phyloP scores from a whole-genome alignment of 2,888 invertebrate species.

The Morpho achilles region DNA sequence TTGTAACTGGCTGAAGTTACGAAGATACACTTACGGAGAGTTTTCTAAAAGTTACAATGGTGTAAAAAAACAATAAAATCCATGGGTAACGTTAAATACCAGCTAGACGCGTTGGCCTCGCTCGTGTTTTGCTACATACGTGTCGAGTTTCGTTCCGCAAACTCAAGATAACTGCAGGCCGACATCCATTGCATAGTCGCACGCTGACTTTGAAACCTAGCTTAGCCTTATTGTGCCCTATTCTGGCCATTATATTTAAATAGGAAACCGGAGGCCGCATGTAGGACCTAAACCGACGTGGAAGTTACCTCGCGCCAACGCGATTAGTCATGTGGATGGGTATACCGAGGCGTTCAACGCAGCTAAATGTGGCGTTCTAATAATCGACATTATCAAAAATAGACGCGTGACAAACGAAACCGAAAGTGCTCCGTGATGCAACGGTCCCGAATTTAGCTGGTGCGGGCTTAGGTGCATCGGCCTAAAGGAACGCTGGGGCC shows the following conservation, averaged over 20 bases:
- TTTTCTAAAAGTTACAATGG: too few relatives aligned
- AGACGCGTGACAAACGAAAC: constrained; percentile 76
- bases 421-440: constrained; percentile 77
- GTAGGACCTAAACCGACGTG: constrained; percentile 48
- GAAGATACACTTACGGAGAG: too few relatives aligned
- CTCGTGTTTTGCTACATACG: constrained; percentile 56
- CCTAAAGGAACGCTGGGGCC: constrained; percentile 55
- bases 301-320: constrained; percentile 46
- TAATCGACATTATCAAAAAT: constrained; percentile 77
- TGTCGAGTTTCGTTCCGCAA: constrained; percentile 76
- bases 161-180: constrained; percentile 64
- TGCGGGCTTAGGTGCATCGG: constrained; percentile 67
- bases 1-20: too few relatives aligned
- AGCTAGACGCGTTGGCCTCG: constrained; percentile 51
- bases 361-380: constrained; percentile 71
- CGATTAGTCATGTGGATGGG: constrained; percentile 47
- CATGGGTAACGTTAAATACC: background rate
- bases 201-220: constrained; percentile 55
- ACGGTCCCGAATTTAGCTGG: constrained; percentile 73
- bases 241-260: constrained; percentile 60
- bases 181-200: constrained; percentile 52
- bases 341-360: constrained; percentile 24
- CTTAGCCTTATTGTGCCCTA: constrained; percentile 57
- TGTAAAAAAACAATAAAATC: too few relatives aligned
- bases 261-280: constrained; percentile 59